Evolutionary conservation across 2,113 vertebrate genomes (phyloP).

Genomic region (Coturnix japonica): DNA sequence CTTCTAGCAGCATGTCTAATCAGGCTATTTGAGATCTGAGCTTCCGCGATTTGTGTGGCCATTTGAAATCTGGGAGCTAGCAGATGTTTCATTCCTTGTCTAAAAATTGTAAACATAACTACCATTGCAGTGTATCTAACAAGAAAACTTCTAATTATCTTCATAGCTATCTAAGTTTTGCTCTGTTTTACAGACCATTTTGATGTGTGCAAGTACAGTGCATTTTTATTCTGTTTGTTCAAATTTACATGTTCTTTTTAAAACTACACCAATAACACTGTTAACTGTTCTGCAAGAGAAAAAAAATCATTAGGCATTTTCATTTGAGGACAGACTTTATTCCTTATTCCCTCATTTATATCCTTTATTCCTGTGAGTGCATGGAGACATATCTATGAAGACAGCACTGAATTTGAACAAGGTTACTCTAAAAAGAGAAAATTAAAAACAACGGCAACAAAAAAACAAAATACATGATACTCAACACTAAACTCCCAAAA

Average conservation of each 20-base stretch:
- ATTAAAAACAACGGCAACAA: background rate
- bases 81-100: background rate
- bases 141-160: background rate
- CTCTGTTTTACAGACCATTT: background rate
- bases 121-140: background rate
- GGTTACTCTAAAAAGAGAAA: background rate
- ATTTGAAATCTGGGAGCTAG: constrained; percentile 8
- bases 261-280: background rate
- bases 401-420: background rate
- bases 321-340: background rate
- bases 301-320: background rate
- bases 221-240: background rate
- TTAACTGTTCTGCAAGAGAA: background rate
- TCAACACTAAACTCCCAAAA: background rate
- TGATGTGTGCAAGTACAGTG: background rate
- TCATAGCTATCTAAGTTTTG: background rate
- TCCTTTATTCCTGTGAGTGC: background rate
- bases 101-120: background rate
- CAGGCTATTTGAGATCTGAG: background rate
- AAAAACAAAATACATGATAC: fast-evolving
- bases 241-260: background rate
- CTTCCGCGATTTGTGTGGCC: background rate
- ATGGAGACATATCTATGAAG: background rate
- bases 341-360: too few relatives aligned
- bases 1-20: background rate